Conservation (phyloP, 2,113 vertebrate species). For the Drymodes brunneopygia region DNA sequence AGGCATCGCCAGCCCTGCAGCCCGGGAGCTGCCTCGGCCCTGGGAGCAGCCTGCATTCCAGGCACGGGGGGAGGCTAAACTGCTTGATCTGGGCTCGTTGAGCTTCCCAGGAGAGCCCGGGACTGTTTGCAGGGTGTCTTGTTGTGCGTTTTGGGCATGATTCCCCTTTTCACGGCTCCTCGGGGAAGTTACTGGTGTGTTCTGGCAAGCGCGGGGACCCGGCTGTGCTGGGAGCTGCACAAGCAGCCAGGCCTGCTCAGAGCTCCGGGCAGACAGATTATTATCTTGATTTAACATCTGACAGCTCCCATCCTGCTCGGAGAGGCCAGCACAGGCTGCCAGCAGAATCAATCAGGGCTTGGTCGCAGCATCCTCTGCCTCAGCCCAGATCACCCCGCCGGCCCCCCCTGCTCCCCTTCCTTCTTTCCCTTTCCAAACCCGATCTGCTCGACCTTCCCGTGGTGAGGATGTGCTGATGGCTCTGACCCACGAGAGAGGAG, state of each 20-base stretch:
- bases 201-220: accelerated
- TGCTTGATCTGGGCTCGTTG: accelerated
- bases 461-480: not conserved
- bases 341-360: not conserved
- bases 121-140: not conserved
- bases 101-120: not conserved
- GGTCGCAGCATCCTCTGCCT: not conserved
- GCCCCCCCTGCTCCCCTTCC: not conserved
- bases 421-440: not conserved
- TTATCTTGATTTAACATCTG: slow-evolving; percentile 5
- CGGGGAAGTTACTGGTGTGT: not conserved
- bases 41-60: not conserved
- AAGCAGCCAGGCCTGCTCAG: not conserved
- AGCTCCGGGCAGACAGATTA: not conserved
- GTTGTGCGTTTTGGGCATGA: not conserved
- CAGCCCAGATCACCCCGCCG: not conserved
- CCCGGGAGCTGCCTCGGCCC: not conserved
- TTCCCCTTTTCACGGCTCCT: not conserved
- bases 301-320: not conserved
- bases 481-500: accelerated
- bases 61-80: not conserved
- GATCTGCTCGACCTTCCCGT: accelerated
- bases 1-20: not conserved
- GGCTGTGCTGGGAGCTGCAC: not conserved
- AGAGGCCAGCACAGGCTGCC: not conserved